A percentile compares a stretch with the other conserved stretches of the same genome.
Conservation (phyloP, 2,113 vertebrate species). For the Probosciger aterrimus region DNA sequence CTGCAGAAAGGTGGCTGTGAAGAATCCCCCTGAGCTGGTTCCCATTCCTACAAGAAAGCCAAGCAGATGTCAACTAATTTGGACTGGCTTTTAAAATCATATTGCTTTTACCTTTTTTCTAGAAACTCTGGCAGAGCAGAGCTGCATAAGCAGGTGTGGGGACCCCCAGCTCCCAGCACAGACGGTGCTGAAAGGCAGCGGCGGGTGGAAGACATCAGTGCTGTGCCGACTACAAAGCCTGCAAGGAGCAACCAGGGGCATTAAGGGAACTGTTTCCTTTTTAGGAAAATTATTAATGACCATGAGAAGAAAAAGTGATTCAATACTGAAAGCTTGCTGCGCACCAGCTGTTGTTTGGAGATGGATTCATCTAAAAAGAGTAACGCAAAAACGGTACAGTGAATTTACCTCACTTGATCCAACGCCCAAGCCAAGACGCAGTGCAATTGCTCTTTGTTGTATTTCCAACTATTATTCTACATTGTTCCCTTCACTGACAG, state of each 20-base stretch:
- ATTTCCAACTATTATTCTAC: background rate
- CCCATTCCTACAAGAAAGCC: background rate
- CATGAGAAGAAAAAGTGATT: constrained; percentile 51
- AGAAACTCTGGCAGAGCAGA: background rate
- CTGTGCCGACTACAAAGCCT: background rate
- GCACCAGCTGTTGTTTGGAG: constrained; percentile 64
- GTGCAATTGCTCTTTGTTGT: background rate
- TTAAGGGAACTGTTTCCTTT: constrained; percentile 44
- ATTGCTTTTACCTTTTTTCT: background rate
- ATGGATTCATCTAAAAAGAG: constrained; percentile 36
- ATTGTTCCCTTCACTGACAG: background rate
- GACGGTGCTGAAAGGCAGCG: background rate
- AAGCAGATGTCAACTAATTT: background rate
- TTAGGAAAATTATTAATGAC: constrained; percentile 72
- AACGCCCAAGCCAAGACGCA: background rate
- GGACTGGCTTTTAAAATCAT: background rate
- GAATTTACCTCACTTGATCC: constrained; percentile 28
- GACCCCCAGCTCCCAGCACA: background rate
- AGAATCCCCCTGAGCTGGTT: background rate
- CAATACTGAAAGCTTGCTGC: constrained; percentile 45
- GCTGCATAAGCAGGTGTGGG: background rate
- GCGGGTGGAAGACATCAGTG: background rate
- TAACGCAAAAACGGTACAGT: background rate
- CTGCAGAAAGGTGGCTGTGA: background rate
- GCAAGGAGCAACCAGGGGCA: constrained; percentile 15